Evolutionary conservation across 2,888 invertebrate genomes (phyloP).

Genomic region (Invenusta paracnida): DNA sequence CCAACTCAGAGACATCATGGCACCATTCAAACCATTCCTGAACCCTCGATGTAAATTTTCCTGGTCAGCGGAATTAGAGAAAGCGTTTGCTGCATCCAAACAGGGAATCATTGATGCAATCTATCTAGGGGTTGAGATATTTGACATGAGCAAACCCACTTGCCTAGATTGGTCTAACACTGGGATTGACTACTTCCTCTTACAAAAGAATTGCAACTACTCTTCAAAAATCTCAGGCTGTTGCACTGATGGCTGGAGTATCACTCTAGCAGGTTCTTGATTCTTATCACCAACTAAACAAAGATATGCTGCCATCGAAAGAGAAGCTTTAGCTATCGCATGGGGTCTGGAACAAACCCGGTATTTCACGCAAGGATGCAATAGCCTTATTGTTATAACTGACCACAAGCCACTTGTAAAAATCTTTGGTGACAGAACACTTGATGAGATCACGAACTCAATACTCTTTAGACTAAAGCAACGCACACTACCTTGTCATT

Average conservation of each 20-base stretch:
- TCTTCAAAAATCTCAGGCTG: neutral
- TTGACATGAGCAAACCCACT: neutral
- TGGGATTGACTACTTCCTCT: neutral
- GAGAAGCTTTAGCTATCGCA: neutral
- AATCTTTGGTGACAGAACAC: neutral
- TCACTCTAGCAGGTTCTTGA: too few species aligned
- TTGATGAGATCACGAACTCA: neutral
- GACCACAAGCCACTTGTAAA: neutral
- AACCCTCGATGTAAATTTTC: neutral
- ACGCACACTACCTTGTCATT: neutral
- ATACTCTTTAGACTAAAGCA: neutral
- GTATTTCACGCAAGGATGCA: neutral
- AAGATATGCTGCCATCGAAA: neutral
- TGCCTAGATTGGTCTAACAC: neutral
- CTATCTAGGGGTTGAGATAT: neutral
- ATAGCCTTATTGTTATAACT: neutral
- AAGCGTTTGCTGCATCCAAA: neutral
- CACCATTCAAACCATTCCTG: neutral
- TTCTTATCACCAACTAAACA: too few species aligned
- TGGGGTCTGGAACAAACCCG: neutral
- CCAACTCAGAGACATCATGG: slow-evolving; percentile 42
- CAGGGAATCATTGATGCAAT: neutral
- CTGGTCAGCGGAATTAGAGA: neutral
- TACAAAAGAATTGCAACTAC: neutral
- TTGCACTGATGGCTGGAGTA: too few species aligned